These are phyloP conservation scores for Sminthurides bifidus DNA, from an alignment of 1,140 invertebrate species.

Conservation along the genomic window DNA sequence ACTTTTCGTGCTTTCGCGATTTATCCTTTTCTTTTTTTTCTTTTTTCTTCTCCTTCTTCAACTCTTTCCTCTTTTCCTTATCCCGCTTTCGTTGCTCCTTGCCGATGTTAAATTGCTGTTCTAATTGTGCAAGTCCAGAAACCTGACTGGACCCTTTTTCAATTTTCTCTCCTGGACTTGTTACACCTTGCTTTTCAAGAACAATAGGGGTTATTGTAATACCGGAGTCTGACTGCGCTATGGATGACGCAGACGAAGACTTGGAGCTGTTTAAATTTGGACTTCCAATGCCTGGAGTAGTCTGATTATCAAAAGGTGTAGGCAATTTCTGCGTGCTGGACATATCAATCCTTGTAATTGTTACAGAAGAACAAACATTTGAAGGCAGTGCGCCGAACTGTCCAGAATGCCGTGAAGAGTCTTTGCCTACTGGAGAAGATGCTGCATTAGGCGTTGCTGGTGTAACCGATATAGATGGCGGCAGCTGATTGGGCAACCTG, in stretches of 20 bases:
- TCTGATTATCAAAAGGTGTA: slow-evolving; percentile 15
- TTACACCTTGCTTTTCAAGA: slow-evolving; percentile 16
- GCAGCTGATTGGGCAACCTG: slow-evolving; percentile 11
- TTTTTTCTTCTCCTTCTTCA: slow-evolving; percentile 40
- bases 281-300: slow-evolving; percentile 19
- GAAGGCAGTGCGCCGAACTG: slow-evolving; percentile 13
- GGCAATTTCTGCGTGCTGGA: slow-evolving; percentile 21
- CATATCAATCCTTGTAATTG: slow-evolving; percentile 31
- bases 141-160: slow-evolving; percentile 1
- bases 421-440: slow-evolving; percentile 13
- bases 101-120: slow-evolving; percentile 26
- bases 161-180: not conserved
- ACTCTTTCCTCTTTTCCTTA: slow-evolving; percentile 44
- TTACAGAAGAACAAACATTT: slow-evolving; percentile 30
- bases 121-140: slow-evolving; percentile 23
- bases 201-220: slow-evolving; percentile 31
- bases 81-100: slow-evolving; percentile 37
- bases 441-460: slow-evolving; percentile 16
- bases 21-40: slow-evolving; percentile 41
- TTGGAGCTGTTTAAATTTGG: slow-evolving; percentile 7
- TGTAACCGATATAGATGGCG: slow-evolving; percentile 27
- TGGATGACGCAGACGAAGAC: not conserved
- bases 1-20: slow-evolving; percentile 45
- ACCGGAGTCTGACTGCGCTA: slow-evolving; percentile 22
- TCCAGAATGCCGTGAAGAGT: not conserved